Evolutionary conservation across 2,797 vertebrate species (phyloP), one percentile per base, ranked within the genome.

Genomic region (Esox lucius): DNA sequence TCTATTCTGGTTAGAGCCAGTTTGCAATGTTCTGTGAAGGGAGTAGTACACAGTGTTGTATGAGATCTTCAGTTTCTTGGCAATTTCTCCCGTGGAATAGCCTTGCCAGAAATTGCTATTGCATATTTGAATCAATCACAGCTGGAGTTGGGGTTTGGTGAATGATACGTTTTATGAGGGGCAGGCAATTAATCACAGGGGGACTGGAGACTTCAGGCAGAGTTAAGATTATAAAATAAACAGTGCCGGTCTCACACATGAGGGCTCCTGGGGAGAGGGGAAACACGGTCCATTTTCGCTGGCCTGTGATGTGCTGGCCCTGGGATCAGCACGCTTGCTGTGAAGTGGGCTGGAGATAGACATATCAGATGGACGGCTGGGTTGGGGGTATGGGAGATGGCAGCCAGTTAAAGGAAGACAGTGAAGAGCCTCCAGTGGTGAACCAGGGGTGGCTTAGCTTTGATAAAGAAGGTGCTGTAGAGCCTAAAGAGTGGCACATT

Each of bases 201-300:
- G 31, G 17, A 49, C 46, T 13, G 11, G 31, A 8, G 46, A 39
- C 39, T 76, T 33, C 67, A 51, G 46, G 15, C 8, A 61, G 53
- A 24, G 11, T 62, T 13, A 39, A 64, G 17, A 65, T 39, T 28
- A 53, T 5, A 74, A 79, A 73, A 80, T 67, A 73, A 76, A 76
- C 74, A 76, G 4, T 3, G 26, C 33, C 75, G 33, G 64, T 59
- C 19, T 72, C 66, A 68, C 48, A 56, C 68, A 64, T 56, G 70
- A 56, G 66, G 19, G 17, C 65, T 42, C 42, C 51, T 64, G 28
- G 22, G 64, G 26, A 68, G 68, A 62, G 53, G 51, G 64, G 73
- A 39, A 51, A 49, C 49, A 8, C 5, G 8, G 17, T 71, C 48
- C 74, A 53, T 39, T 22, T 31, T 62, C n/a, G 16, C 56, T n/a